Evolutionary conservation across 2,113 vertebrate species (phyloP).

Genomic region (Girardinichthys multiradiatus): DNA sequence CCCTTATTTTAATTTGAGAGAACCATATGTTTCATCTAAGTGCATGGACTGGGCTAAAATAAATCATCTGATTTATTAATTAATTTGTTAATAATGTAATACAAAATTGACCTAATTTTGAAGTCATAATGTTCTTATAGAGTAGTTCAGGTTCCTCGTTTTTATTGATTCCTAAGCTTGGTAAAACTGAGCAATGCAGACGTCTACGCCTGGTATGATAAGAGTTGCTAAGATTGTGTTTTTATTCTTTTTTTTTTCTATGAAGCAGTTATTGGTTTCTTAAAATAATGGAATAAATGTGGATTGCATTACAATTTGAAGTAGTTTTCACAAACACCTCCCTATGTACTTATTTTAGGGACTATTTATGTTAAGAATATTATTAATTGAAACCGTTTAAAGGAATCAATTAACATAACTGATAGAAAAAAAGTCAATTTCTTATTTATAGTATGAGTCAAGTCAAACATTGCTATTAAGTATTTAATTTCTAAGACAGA

Average conservation of each 20-base stretch:
- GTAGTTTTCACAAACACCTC: background rate
- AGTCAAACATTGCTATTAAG: background rate
- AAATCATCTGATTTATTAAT: background rate
- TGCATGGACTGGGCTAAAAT: background rate
- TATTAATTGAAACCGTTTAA: background rate
- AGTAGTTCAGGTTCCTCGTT: background rate
- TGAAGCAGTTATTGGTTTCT: too few species aligned
- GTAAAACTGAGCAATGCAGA: too few species aligned
- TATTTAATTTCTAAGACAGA: background rate
- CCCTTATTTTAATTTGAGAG: background rate
- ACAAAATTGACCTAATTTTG: background rate
- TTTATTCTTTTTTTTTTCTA: too few species aligned
- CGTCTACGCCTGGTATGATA: too few species aligned
- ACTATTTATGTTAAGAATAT: background rate
- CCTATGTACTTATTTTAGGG: background rate
- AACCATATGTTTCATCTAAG: background rate
- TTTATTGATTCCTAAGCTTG: background rate
- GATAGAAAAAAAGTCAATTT: too few species aligned
- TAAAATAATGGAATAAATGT: too few species aligned
- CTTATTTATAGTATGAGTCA: background rate
- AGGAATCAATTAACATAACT: background rate
- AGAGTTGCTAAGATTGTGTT: too few species aligned
- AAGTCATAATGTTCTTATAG: background rate
- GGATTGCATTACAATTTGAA: too few species aligned
- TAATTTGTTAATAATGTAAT: constrained; percentile 2